Conservation (phyloP, 2,797 vertebrate species). For the Poecilia velifera region DNA sequence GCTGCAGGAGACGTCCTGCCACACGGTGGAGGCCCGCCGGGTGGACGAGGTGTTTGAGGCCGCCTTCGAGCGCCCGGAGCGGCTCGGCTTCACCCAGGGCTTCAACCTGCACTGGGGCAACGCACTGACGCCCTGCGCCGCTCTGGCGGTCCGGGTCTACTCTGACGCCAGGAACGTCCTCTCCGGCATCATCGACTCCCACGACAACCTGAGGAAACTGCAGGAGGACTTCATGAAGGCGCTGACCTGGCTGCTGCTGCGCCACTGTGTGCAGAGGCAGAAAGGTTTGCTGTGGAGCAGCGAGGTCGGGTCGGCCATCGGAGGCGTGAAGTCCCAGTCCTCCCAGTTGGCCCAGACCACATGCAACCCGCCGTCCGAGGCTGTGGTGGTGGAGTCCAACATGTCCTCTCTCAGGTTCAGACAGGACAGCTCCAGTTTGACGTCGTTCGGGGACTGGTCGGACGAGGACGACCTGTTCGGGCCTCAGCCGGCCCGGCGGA, state of each 20-base stretch:
- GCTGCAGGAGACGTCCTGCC: constrained; percentile 97
- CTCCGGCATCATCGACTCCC: constrained; percentile 95
- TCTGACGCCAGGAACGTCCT: constrained; percentile 93
- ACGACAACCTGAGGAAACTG: constrained; percentile 91
- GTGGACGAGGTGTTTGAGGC: constrained; percentile 96
- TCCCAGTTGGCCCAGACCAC: constrained; percentile 72
- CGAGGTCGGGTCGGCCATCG: constrained; percentile 65
- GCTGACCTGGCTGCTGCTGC: constrained; percentile 92
- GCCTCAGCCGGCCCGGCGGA: constrained; percentile 82
- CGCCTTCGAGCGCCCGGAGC: constrained; percentile 88
- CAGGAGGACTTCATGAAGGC: constrained; percentile 93
- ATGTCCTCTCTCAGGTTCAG: constrained; percentile 69
- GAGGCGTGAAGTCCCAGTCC: constrained; percentile 77
- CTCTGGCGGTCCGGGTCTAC: constrained; percentile 89
- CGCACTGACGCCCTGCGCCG: constrained; percentile 88
- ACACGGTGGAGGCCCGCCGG: constrained; percentile 92
- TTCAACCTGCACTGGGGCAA: constrained; percentile 93
- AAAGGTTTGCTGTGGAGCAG: constrained; percentile 65
- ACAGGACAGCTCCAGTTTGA: constrained; percentile 86
- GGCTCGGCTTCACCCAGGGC: constrained; percentile 76
- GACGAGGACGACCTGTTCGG: constrained; percentile 92
- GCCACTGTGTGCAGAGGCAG: constrained; percentile 86
- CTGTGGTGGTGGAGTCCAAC: constrained; percentile 72
- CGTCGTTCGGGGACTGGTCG: constrained; percentile 90
- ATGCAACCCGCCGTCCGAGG: constrained; percentile 64